Base-by-base conservation (phyloP, 1,140 invertebrate genomes). In the Pseudomyrmex cubaensis region DNA sequence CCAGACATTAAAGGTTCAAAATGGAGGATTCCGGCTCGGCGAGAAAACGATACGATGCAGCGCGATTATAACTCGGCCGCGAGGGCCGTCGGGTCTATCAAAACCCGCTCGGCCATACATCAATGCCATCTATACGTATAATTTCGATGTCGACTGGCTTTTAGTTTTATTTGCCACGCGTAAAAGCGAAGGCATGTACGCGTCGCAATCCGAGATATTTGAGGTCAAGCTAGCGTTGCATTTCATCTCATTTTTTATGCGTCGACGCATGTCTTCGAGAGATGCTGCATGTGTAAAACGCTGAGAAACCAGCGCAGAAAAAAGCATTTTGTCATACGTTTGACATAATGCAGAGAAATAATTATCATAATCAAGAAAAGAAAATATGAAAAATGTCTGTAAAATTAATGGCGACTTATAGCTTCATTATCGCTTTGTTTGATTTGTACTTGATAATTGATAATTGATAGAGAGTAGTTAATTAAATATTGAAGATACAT, bases 111-210 rank as follows among this genome's bases (percentile, higher is more conserved):
- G 83, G 83, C 90, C 86, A 91, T 92, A 91, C 87, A 91, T 92
- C 90, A 92, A 92, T 91, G 90, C 90, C 90, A 90, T 90, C 89
- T 91, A 90, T 91, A 91, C 89, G 88, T 92, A 89, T 92, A 92
- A 92, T 92, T 92, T 92, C 82, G 88, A 85, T 91, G 90, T 90
- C 86, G 90, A 91, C 83, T 91, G 87, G 48, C 74, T 78, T 72
- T 85, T 77, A 63, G 74, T 88, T 86, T 86, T 89, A 86, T 90
- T 89, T 82, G 73, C 59, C 72, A 80, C 83, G 73, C 61, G 75
- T 61, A 89, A 90, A 87, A 87, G 84, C 69, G 64, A 86, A 86
- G 82, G 86, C 83, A 61, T 35, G 35, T 88, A 87, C 86, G 83
- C 61, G 59, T 56, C 46, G 67, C 74, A 62, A 52, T 80, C 56